Base-by-base conservation (phyloP, 2,797 vertebrate genomes). In the Podargus strigoides region DNA sequence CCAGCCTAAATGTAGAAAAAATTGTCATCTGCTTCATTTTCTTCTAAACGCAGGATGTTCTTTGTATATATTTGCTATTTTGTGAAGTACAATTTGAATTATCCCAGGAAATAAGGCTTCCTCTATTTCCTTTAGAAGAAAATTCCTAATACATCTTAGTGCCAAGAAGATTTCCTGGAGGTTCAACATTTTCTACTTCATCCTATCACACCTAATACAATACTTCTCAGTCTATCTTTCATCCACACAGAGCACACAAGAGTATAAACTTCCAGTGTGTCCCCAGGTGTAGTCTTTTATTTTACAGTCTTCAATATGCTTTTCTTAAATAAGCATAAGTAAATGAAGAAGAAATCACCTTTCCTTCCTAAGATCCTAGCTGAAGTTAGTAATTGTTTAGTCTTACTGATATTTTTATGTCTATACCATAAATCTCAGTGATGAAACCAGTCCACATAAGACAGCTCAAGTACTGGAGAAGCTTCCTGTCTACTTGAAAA, bases 11-110 rank as follows among this genome's bases (percentile, higher is more conserved):
- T 47, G 50, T 66, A 86, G 86, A 90, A 95, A 90, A 90, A 90
- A 76, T 30, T 26, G 69, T 91, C 50, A 53, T 93, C 77, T 88
- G 88, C 87, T 89, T 93, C 12, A 66, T 89, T 93, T 93, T 94
- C 8, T 66, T 93, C 62, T 90, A 85, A 86, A 79, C 0, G 32
- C 92, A 96, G 96, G 96, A 96, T 95, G 94, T 95, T 85, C 96
- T 95, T 95, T 95, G 88, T 95, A 90, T 95, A 96, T 96, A 70
- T 95, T 94, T 95, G 88, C 73, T 95, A 41, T 94, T 91, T 95
- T 92, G 63, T 93, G 88, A 88, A 94, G 74, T 88, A 90, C 73
- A 79, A 76, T 85, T 95, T 94, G 88, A 94, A 62, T 95, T 94
- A 94, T 89, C 49, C 67, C 95, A 96, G 95, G 96, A 96, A 95